Base-by-base conservation (phyloP, 2,113 vertebrate genomes). In the Crotalus tigris region DNA sequence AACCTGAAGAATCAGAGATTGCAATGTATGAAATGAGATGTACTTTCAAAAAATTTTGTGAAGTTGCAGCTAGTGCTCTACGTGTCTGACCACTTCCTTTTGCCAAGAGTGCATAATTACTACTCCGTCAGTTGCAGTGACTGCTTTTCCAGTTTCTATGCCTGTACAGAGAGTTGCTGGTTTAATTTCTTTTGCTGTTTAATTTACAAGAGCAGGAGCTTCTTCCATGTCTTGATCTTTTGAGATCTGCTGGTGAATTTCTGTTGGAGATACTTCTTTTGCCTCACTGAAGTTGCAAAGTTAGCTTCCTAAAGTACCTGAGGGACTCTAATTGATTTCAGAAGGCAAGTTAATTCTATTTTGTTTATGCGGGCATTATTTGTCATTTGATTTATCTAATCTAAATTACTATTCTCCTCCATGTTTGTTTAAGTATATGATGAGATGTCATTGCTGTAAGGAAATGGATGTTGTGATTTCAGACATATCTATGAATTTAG, bases 11-110 rank as follows among this genome's bases (percentile, higher is more conserved):
- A 69, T 49, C 44, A 3, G 23, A 9, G 17, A 44, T 17, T 85
- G 33, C 54, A 86, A 6, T 19, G 21, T 58, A 54, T 33, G 39
- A 39, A 29, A 21, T 26, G 10, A 21, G 54, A 15, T 39, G 9
- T 85, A 44, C 7, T 55, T 44, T 86, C 57, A 29, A 85, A 86
- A 24, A 21, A 1, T 3, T 13, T 24, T 85, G 7, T 85, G 75
- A 58, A 86, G 90, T 54, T 46, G 33, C 54, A 85, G 54, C 33
- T 58, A 9, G n/a, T 10, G 33, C 51, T 55, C n/a, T 69, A 44
- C 17, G 33, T 44, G 75, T 44, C 61, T 89, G 21, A 81, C 91
- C 91, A 92, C 85, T 92, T 92, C 91, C 91, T 92, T 92, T 92
- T 53, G 57, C 46, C 21, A 58, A 51, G 29, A 51, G 29, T 3